A percentile compares a stretch with the other conserved stretches of the same genome.
Conservation (phyloP, 2,113 vertebrate species). For the Aptenodytes forsteri region DNA sequence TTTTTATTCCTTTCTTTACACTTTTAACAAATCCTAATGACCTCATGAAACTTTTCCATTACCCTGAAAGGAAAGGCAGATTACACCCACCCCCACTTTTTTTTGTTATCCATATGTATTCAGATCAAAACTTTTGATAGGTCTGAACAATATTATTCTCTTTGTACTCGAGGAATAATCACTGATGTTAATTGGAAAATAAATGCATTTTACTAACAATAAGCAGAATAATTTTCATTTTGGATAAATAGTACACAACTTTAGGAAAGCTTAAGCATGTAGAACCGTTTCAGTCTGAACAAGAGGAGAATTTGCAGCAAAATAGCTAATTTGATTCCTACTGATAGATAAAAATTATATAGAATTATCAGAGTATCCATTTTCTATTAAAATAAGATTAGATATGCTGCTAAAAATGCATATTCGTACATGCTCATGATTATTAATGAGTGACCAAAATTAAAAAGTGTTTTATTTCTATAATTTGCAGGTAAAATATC, state of each 20-base stretch:
- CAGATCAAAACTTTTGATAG: not conserved
- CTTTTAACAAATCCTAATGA: not conserved
- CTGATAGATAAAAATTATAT: not conserved
- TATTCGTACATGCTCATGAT: not conserved
- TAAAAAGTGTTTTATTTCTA: not conserved
- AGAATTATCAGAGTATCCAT: not conserved
- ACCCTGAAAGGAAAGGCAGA: not conserved
- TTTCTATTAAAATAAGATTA: not conserved
- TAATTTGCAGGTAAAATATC: not conserved
- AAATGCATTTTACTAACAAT: not conserved
- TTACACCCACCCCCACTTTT: rapidly evolving
- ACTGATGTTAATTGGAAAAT: not conserved
- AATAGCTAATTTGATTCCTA: not conserved
- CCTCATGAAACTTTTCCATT: not conserved
- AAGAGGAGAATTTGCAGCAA: not conserved
- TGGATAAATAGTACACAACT: not conserved
- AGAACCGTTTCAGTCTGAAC: not conserved
- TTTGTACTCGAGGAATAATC: not conserved
- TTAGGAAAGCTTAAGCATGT: not conserved
- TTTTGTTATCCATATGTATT: not conserved
- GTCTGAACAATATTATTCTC: not conserved
- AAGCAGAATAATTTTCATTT: not conserved
- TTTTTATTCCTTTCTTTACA: not conserved
- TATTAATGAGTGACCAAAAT: not conserved
- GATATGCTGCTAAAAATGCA: not conserved